These are phyloP conservation scores for Anguilla megastoma DNA, from an alignment of 2,797 vertebrate genomes.

Conservation along the genomic window DNA sequence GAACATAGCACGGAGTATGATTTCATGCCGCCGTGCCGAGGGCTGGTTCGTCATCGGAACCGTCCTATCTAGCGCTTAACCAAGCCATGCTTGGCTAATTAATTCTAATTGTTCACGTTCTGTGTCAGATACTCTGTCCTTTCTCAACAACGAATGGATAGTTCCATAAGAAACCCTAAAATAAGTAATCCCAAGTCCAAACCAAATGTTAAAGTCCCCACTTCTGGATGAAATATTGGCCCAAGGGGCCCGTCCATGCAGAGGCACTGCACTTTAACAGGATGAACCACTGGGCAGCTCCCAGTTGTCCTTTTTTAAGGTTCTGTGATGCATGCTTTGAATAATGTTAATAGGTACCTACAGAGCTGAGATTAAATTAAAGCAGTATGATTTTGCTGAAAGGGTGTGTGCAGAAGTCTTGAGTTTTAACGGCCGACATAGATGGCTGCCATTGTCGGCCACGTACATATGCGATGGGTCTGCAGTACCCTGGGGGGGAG, in stretches of 20 bases:
- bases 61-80: background rate
- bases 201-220: background rate
- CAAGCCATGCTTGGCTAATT: background rate
- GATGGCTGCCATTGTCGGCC: background rate
- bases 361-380: background rate
- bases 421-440: background rate
- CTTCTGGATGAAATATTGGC: background rate
- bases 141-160: background rate
- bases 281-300: background rate
- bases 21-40: background rate
- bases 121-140: background rate
- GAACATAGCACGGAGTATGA: background rate
- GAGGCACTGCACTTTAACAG: background rate
- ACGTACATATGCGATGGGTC: background rate
- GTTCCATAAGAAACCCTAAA: background rate
- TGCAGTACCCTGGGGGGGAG: background rate
- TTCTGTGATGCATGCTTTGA: background rate
- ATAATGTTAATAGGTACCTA: background rate
- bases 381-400: background rate
- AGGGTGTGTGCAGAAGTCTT: background rate
- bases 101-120: background rate
- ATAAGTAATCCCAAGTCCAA: background rate
- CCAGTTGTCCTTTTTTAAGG: background rate
- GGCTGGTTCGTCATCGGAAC: background rate
- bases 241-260: background rate